Base-by-base conservation (phyloP, 2,888 invertebrate species). In the Lobophora halterata region DNA sequence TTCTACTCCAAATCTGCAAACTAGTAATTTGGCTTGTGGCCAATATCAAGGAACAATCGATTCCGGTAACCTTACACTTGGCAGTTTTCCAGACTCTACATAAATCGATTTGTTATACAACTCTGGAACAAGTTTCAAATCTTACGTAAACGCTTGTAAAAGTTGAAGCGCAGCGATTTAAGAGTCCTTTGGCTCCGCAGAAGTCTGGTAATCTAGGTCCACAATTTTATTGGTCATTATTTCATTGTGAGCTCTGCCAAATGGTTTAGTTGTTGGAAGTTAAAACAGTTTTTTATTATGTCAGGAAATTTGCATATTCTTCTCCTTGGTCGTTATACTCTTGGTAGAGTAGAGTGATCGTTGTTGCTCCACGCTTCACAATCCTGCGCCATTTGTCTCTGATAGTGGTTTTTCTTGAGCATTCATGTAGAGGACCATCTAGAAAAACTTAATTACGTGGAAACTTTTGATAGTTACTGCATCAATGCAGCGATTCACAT, bases 61-160 rank as follows among this genome's bases (percentile, higher is more conserved):
- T 53, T 46, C 45, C 46, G 19, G 50, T 58, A 58, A 55, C 59
- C 64, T 58, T 59, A 49, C 42, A 40, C 50, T 62, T 73, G 73
- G 73, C 69, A 49, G 18, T 31, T 19, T 21, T 58, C 73, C 73
- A 73, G 51, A 18, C 20, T 32, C 28, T 48, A 35, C 52, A 54
- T 26, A 56, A 64, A 71, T 71, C 63, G 57, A 71, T 67, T 33
- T 44, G 39, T 39, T 50, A 42, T 45, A 46, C 49, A 46, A 55
- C 50, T 52, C 51, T 61, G 48, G 58, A 46, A 41, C 43, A 38
- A 25, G 31, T 9, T 7, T 17, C 4, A 32, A 26, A 33, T 23
- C n/a, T 31, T 44, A 44, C 27, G 34, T 27, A 33, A 32, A 26
- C 8, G 18, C 3, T 13, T 17, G 11, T 18, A 4, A 21, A 29